Evolutionary conservation across 2,888 invertebrate species (phyloP).

Genomic region (Oscheius sp.): DNA sequence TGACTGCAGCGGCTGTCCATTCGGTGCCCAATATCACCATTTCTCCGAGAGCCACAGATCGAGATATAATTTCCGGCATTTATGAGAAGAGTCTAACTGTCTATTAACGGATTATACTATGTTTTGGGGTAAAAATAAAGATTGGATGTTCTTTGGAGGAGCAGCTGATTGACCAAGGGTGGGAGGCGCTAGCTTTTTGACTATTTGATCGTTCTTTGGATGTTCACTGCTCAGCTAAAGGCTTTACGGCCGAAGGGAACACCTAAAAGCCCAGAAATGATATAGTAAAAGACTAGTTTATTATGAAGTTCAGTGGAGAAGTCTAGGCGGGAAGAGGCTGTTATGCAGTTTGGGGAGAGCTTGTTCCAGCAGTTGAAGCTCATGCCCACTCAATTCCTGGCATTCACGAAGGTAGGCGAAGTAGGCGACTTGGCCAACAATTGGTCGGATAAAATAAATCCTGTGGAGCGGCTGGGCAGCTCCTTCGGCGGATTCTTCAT

Average conservation of each 20-base stretch:
- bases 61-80: slow-evolving; percentile 60
- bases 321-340: not conserved
- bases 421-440: not conserved
- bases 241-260: too few relatives aligned
- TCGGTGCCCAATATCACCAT: slow-evolving; percentile 63
- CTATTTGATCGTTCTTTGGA: too few relatives aligned
- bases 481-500: not conserved
- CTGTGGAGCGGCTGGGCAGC: not conserved
- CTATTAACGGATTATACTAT: too few relatives aligned
- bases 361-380: not conserved
- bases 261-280: too few relatives aligned
- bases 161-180: too few relatives aligned
- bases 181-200: too few relatives aligned
- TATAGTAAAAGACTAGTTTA: too few relatives aligned
- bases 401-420: not conserved
- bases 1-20: slow-evolving; percentile 62
- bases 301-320: too few relatives aligned
- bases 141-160: too few relatives aligned
- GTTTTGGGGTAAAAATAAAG: too few relatives aligned
- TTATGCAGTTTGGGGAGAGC: not conserved
- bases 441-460: not conserved
- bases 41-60: slow-evolving; percentile 60
- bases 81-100: slow-evolving; percentile 65
- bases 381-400: not conserved
- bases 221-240: too few relatives aligned